Percentiles rank a stretch among this genome's conserved stretches.
Evolutionary conservation across 2,888 invertebrate species (phyloP).

Genomic region (Drosophila engyochracea): DNA sequence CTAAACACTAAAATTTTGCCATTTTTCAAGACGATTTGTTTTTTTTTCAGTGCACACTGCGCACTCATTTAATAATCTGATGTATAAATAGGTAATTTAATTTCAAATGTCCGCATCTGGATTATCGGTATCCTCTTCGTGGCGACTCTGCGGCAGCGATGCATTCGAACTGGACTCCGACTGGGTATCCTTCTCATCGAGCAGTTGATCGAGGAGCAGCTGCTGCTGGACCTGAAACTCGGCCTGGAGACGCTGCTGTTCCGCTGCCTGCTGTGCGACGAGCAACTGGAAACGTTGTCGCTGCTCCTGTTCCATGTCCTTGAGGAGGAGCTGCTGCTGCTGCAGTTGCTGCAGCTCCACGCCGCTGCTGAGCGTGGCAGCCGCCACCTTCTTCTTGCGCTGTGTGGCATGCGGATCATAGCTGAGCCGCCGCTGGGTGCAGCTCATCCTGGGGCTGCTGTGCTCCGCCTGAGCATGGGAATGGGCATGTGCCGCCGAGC

Average conservation of each 20-base stretch:
- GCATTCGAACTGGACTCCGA: conserved; percentile 22
- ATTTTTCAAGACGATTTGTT: neutral
- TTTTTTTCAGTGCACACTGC: neutral
- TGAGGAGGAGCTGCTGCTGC: conserved; percentile 20
- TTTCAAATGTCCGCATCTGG: neutral
- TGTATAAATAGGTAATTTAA: neutral
- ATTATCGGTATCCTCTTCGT: conserved; percentile 5
- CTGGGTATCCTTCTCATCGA: conserved; percentile 8
- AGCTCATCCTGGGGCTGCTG: conserved; percentile 29
- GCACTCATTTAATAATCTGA: conserved; percentile 19
- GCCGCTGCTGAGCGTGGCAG: neutral
- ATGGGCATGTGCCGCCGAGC: conserved; percentile 38
- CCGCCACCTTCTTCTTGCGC: neutral
- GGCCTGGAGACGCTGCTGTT: conserved; percentile 52
- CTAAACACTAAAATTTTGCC: neutral
- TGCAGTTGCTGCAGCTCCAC: conserved; percentile 16
- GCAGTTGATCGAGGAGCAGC: conserved; percentile 44
- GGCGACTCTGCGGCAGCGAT: conserved; percentile 38
- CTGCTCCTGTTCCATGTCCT: conserved; percentile 39
- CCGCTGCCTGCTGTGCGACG: conserved; percentile 41
- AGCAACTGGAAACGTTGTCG: conserved; percentile 39
- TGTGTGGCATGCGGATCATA: conserved; percentile 53
- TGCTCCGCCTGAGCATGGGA: conserved; percentile 39
- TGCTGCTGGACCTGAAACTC: conserved; percentile 52
- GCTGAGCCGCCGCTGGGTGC: conserved; percentile 51